These are phyloP conservation scores for Epirrhoe alternata DNA, from an alignment of 2,888 invertebrate genomes.

Conservation along the genomic window DNA sequence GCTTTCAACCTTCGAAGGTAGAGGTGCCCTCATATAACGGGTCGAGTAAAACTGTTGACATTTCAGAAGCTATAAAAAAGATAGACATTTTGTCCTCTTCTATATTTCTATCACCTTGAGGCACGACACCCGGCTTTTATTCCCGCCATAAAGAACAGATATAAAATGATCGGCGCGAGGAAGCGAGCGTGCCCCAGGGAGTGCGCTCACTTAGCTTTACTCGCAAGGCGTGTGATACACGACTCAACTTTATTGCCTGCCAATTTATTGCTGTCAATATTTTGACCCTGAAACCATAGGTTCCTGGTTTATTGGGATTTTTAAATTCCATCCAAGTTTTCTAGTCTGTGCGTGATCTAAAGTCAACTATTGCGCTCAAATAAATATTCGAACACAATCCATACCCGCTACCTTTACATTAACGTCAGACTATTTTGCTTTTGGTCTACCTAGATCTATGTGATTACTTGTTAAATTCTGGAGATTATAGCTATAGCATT, in stretches of 20 bases:
- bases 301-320: too few relatives aligned
- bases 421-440: too few relatives aligned
- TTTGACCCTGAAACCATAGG: too few relatives aligned
- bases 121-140: conserved; percentile 18
- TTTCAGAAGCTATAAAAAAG: conserved; percentile 11
- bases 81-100: conserved; percentile 12
- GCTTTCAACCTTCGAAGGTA: too few relatives aligned
- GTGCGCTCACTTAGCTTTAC: conserved; percentile 6
- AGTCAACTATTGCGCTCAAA: too few relatives aligned
- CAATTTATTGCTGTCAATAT: too few relatives aligned
- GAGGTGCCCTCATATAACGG: not conserved
- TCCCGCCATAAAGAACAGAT: conserved; percentile 25
- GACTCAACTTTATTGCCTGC: too few relatives aligned
- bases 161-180: conserved; percentile 25
- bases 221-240: not conserved
- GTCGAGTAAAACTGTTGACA: conserved; percentile 6
- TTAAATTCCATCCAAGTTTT: too few relatives aligned
- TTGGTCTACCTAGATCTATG: too few relatives aligned
- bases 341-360: too few relatives aligned
- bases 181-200: conserved; percentile 14
- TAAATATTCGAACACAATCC: too few relatives aligned
- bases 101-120: conserved; percentile 19
- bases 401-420: too few relatives aligned
- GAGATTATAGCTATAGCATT: not conserved
- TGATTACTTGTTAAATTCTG: not conserved